These are phyloP conservation scores for Serranus cabrilla DNA, from an alignment of 2,797 vertebrate species.

Conservation along the genomic window DNA sequence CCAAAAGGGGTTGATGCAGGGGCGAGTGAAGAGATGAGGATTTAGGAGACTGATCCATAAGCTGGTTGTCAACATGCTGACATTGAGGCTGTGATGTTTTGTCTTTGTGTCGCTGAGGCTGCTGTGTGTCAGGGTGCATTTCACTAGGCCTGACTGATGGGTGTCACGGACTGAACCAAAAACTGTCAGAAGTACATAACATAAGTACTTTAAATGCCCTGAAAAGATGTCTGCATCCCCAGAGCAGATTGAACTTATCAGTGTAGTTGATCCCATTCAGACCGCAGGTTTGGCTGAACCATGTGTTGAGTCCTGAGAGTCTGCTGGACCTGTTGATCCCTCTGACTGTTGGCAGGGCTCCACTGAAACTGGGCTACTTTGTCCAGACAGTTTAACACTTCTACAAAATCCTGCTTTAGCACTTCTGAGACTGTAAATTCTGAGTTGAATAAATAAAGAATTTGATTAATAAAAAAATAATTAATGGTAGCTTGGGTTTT, in stretches of 20 bases:
- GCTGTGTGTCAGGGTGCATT: conserved; percentile 11
- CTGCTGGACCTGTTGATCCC: neutral
- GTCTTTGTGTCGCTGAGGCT: conserved; percentile 15
- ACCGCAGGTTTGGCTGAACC: neutral
- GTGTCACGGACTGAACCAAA: neutral
- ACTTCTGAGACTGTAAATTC: neutral
- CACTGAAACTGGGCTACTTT: neutral
- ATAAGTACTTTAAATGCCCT: neutral
- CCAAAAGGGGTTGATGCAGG: neutral
- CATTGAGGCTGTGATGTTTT: conserved; percentile 20
- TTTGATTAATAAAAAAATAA: no score
- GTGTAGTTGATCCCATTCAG: neutral
- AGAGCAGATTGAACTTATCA: neutral
- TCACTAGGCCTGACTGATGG: neutral
- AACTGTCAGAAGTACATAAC: neutral
- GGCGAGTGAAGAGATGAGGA: neutral
- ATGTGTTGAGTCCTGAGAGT: neutral
- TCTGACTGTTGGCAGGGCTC: neutral
- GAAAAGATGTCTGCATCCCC: neutral
- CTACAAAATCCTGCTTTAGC: neutral
- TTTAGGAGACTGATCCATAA: conserved; percentile 5
- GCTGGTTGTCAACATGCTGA: conserved; percentile 7
- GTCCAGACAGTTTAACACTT: neutral
- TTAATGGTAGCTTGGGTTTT: no score
- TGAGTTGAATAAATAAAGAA: no score